Evolutionary conservation across 2,888 invertebrate species (phyloP).

Genomic region (Myathropa florea): DNA sequence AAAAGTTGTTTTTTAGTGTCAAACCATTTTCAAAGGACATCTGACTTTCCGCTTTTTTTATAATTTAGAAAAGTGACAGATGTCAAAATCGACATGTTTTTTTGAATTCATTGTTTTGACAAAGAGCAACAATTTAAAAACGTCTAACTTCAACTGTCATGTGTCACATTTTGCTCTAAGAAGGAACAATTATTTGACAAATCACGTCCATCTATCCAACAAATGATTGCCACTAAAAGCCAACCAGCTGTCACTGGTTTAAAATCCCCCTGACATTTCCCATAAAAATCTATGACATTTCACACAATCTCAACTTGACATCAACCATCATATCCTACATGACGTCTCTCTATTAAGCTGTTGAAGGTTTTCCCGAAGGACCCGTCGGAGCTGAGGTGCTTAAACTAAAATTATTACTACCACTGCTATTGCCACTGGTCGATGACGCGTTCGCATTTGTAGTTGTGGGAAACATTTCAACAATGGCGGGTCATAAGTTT

Average conservation of each 20-base stretch:
- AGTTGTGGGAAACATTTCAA: conserved; percentile 77
- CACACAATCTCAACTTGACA: not conserved
- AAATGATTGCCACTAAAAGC: too few relatives aligned
- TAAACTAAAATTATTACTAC: conserved; percentile 68
- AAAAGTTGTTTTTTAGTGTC: too few relatives aligned
- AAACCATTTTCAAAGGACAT: too few relatives aligned
- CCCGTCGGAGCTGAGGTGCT: conserved; percentile 78
- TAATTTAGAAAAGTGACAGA: not conserved
- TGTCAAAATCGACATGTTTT: not conserved
- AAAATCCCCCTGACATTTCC: not conserved
- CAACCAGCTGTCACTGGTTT: not conserved
- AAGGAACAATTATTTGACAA: too few relatives aligned
- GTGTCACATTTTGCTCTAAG: not conserved
- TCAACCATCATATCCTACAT: conserved; percentile 13
- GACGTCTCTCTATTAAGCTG: conserved; percentile 44
- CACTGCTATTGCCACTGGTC: conserved; percentile 65
- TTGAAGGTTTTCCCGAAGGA: conserved; percentile 69
- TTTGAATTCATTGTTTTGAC: too few relatives aligned
- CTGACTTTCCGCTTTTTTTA: too few relatives aligned
- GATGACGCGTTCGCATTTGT: conserved; percentile 61
- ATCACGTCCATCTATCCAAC: not conserved
- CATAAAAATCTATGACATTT: not conserved
- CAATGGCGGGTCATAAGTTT: conserved; percentile 80
- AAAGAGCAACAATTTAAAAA: too few relatives aligned
- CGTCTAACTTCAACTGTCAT: not conserved